Percentiles rank a stretch among this genome's conserved stretches.
phyloP scores from a whole-genome alignment of 2,888 invertebrate genomes.

The Dryocosmus kuriphilus region DNA sequence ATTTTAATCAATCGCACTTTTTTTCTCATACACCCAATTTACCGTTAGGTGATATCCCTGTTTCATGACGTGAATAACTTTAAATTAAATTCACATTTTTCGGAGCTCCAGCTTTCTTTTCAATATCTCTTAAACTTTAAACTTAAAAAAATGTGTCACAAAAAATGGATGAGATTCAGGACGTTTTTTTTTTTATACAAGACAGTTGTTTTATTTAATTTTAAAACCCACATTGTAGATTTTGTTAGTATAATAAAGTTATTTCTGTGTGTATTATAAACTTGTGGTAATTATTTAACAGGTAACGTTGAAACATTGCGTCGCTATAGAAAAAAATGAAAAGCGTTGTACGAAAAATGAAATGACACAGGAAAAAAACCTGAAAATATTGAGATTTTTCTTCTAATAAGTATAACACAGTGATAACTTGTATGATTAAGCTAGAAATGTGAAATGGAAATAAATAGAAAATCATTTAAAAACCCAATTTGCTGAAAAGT shows the following conservation, averaged over 20 bases:
- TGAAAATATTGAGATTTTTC: too few species aligned
- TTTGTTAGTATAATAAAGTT: conserved; percentile 12
- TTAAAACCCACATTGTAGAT: too few species aligned
- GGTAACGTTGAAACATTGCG: too few species aligned
- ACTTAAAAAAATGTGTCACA: not conserved
- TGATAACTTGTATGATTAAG: too few species aligned
- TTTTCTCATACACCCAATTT: conserved; percentile 16
- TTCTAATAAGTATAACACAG: too few species aligned
- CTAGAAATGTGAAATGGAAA: too few species aligned
- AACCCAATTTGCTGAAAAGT: too few species aligned
- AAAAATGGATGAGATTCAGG: not conserved
- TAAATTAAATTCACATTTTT: not conserved
- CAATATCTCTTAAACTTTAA: not conserved
- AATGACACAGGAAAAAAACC: too few species aligned
- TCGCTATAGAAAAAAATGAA: too few species aligned
- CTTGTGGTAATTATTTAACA: too few species aligned
- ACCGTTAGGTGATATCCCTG: conserved; percentile 4
- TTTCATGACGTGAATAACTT: conserved; percentile 21
- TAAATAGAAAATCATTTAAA: too few species aligned
- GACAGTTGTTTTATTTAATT: not conserved
- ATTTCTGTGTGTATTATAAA: not conserved
- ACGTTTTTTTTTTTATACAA: not conserved
- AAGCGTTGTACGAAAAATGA: too few species aligned
- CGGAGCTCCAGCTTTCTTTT: conserved; percentile 9
- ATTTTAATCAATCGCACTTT: conserved; percentile 24